phyloP scores from a whole-genome alignment of 2,888 invertebrate species.

The Aethes cnicana region DNA sequence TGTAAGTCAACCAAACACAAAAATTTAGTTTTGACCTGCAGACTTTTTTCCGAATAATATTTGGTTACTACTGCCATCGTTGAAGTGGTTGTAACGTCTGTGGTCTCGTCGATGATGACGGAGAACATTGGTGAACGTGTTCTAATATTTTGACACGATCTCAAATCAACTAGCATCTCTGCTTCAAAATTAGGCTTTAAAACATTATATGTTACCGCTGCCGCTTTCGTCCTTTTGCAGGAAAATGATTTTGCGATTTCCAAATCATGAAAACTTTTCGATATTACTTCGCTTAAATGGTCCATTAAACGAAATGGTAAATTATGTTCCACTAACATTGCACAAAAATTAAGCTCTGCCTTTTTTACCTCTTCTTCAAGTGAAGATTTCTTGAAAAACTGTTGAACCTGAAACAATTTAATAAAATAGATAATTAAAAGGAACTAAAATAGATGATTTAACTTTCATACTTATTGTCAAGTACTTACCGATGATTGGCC shows the following conservation, averaged over 20 bases:
- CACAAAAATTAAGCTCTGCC: constrained; percentile 23
- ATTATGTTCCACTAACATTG: constrained; percentile 24
- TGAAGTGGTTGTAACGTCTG: constrained; percentile 23
- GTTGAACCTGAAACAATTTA: constrained; percentile 22
- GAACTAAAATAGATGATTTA: too few relatives aligned
- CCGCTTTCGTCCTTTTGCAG: constrained; percentile 31
- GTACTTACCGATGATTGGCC: neutral
- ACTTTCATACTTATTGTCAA: too few relatives aligned
- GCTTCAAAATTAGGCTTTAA: constrained; percentile 25
- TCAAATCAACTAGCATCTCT: constrained; percentile 30
- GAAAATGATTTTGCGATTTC: constrained; percentile 27
- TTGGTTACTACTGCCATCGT: constrained; percentile 26
- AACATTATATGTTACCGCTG: constrained; percentile 32
- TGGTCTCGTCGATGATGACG: constrained; percentile 29
- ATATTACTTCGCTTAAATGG: constrained; percentile 21
- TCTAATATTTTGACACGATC: constrained; percentile 26
- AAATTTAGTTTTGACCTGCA: constrained; percentile 30
- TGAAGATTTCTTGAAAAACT: constrained; percentile 17
- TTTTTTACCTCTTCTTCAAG: constrained; percentile 25
- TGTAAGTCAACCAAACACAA: constrained; percentile 29
- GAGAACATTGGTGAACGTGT: constrained; percentile 22
- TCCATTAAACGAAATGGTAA: constrained; percentile 26
- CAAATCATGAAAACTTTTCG: constrained; percentile 25
- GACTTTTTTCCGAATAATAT: constrained; percentile 29
- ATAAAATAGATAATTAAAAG: neutral